Percentiles rank a stretch among this genome's conserved stretches.
phyloP scores from a whole-genome alignment of 2,797 vertebrate species.

The Siniperca scherzeri region DNA sequence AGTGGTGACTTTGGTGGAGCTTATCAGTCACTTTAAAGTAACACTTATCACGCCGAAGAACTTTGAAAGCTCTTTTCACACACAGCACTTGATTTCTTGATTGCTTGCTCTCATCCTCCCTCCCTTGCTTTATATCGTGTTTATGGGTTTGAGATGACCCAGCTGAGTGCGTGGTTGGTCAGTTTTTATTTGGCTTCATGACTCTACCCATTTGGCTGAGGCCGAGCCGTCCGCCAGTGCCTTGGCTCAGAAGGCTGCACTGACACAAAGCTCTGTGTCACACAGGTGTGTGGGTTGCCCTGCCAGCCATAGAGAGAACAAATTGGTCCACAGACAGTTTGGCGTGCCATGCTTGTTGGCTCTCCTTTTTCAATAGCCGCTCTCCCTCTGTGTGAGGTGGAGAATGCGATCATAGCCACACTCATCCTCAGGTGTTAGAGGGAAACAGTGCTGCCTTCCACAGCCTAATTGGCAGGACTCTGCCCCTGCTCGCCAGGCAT shows the following conservation, averaged over 20 bases:
- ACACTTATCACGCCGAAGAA: neutral
- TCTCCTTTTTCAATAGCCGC: neutral
- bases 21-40: conserved; percentile 6
- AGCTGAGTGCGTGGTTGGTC: conserved; percentile 34
- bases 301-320: conserved; percentile 54
- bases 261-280: conserved; percentile 33
- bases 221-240: neutral
- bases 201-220: conserved; percentile 40
- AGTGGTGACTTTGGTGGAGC: neutral
- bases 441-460: conserved; percentile 33
- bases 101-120: neutral
- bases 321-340: conserved; percentile 62
- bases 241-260: conserved; percentile 15
- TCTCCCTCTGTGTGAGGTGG: conserved; percentile 34
- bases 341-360: conserved; percentile 49
- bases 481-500: conserved; percentile 53
- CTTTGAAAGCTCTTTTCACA: neutral
- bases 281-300: conserved; percentile 57
- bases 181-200: conserved; percentile 41
- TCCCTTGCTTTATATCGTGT: neutral
- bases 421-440: conserved; percentile 68
- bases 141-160: conserved; percentile 27
- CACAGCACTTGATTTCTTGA: neutral
- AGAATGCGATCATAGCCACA: conserved; percentile 34
- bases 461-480: conserved; percentile 59